Percentiles rank a stretch among this genome's conserved stretches.
These are phyloP conservation scores for Syrrhaptes paradoxus DNA, from an alignment of 2,113 vertebrate genomes.

Conservation along the genomic window DNA sequence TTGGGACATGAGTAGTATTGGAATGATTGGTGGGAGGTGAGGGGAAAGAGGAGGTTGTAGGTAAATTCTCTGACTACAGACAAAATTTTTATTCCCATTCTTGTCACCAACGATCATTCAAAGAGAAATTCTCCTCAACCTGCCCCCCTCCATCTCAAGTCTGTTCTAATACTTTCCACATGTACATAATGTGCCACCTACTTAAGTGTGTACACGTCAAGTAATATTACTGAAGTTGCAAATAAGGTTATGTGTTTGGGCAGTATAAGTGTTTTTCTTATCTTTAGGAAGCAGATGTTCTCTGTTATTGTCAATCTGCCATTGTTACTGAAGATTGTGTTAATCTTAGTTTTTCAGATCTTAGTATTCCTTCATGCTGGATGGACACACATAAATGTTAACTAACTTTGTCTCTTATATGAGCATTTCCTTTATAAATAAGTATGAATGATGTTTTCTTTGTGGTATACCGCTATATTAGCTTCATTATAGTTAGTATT, in stretches of 20 bases:
- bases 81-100: neutral
- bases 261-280: neutral
- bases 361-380: neutral
- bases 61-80: neutral
- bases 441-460: neutral
- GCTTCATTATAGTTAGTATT: neutral
- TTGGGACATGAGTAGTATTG: neutral
- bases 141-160: neutral
- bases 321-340: neutral
- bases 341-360: neutral
- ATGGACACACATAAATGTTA: neutral
- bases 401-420: neutral
- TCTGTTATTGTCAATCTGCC: neutral
- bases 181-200: neutral
- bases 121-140: neutral
- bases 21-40: neutral
- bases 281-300: neutral
- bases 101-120: neutral
- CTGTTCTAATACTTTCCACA: neutral
- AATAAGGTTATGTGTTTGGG: neutral
- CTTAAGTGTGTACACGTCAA: fast-evolving
- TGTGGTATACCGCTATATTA: neutral
- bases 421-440: neutral
- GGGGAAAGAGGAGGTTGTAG: neutral
- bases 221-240: neutral